Evolutionary conservation across 2,113 vertebrate species (phyloP).

Genomic region (Potamarius usumacintae): DNA sequence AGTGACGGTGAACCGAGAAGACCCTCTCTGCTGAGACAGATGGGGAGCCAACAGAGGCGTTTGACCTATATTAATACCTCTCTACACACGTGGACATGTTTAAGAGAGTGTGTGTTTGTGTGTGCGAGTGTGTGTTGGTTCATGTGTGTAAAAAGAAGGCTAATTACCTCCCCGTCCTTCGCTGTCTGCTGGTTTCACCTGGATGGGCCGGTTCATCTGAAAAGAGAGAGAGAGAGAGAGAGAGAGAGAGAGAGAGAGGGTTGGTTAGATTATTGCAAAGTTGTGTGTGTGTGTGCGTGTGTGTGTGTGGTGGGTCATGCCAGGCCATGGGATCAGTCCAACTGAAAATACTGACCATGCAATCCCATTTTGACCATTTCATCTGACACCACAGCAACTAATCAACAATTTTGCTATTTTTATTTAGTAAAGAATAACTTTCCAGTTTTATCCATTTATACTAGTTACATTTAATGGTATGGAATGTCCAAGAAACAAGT

Average conservation of each 20-base stretch:
- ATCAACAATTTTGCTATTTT: not conserved
- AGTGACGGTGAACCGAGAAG: conserved; percentile 65
- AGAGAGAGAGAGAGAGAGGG: conserved; percentile 41
- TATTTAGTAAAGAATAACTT: not conserved
- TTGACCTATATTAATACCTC: conserved; percentile 74
- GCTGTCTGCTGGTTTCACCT: conserved; percentile 98
- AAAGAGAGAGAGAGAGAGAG: conserved; percentile 52
- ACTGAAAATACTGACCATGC: not conserved
- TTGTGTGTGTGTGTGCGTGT: not conserved
- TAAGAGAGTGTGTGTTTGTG: conserved; percentile 56
- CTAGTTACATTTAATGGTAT: not conserved
- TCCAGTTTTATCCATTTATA: not conserved
- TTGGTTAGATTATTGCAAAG: not conserved
- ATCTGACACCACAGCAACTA: not conserved
- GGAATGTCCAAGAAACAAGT: not conserved
- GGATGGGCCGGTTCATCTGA: conserved; percentile 98
- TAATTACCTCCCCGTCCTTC: conserved; percentile 98
- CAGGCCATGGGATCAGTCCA: not conserved
- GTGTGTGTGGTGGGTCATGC: not conserved
- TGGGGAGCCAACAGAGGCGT: conserved; percentile 74
- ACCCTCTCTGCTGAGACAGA: conserved; percentile 65
- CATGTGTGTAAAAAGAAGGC: conserved; percentile 63
- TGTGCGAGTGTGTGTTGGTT: conserved; percentile 55
- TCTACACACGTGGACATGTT: conserved; percentile 60
- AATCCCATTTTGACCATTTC: not conserved